Evolutionary conservation across 2,888 invertebrate species (phyloP), one percentile per base, ranked within the genome.

Genomic region (Molanna angustata): DNA sequence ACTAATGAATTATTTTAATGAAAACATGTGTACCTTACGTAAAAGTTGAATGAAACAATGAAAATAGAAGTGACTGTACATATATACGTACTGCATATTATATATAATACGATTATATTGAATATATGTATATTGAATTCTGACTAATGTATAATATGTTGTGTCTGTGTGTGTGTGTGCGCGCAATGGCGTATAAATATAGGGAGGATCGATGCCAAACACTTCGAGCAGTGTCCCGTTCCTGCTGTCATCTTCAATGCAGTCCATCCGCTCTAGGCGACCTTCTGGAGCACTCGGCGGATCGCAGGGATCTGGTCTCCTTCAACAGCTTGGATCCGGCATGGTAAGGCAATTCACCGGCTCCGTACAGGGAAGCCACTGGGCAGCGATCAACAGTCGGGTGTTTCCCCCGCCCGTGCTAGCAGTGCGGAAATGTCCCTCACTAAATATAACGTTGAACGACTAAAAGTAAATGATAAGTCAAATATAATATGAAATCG

Each of bases 141-240:
- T n/a, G n/a, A n/a, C n/a, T n/a, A n/a, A n/a, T n/a, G n/a, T n/a
- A n/a, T n/a, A n/a, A n/a, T n/a, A n/a, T n/a, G n/a, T n/a, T n/a
- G n/a, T n/a, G n/a, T n/a, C n/a, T n/a, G n/a, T n/a, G n/a, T n/a
- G n/a, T n/a, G n/a, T n/a, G n/a, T n/a, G n/a, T n/a, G n/a, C n/a
- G n/a, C n/a, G n/a, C n/a, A n/a, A n/a, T n/a, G n/a, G n/a, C n/a
- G n/a, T n/a, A n/a, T n/a, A n/a, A n/a, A n/a, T 73, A 58, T 80
- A 91, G 91, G 88, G 90, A 66, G 90, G 90, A 64, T 90, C 90
- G 62, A 88, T 91, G 88, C 91, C 92, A 65, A 91, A 90, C 71
- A 90, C 91, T 57, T 90, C 90, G 65, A 88, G 88, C 74, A 90
- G 90, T 72, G 90, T 91, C 60, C 91, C 91, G 61, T 90, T 88